phyloP scores from a whole-genome alignment of 37 sponge, comb jelly and placozoan genomes.

The Eunapius fragilis region DNA sequence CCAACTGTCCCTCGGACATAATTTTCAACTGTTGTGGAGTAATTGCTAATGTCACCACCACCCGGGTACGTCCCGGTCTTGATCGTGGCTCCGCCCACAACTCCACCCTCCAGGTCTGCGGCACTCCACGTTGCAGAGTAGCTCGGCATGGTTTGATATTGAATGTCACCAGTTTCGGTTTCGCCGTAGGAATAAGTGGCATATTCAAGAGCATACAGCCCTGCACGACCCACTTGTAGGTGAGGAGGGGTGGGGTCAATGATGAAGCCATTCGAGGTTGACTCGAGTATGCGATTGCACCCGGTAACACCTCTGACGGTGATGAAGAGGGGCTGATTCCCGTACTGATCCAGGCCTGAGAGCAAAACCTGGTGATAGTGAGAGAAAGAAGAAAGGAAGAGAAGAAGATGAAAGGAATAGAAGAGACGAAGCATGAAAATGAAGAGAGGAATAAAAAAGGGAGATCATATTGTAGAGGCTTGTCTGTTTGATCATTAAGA shows the following conservation, averaged over 20 bases:
- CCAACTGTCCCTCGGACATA: slow-evolving; percentile 17
- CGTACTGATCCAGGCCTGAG: slow-evolving; percentile 26
- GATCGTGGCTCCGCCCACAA: slow-evolving; percentile 6
- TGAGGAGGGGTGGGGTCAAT: slow-evolving; percentile 71
- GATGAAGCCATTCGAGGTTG: slow-evolving; percentile 80
- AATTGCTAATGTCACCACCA: slow-evolving; percentile 53
- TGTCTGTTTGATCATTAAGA: too few species aligned
- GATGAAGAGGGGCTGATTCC: slow-evolving; percentile 18
- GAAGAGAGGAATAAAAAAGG: too few species aligned
- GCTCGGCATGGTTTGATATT: slow-evolving; percentile 33
- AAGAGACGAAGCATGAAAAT: too few species aligned
- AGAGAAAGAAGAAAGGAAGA: neutral
- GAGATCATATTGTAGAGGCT: too few species aligned
- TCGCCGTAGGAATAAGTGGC: neutral
- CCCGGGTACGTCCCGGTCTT: slow-evolving; percentile 75
- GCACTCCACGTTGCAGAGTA: slow-evolving; percentile 53
- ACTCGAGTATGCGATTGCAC: slow-evolving; percentile 54
- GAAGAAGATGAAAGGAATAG: neutral
- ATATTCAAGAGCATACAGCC: slow-evolving; percentile 51
- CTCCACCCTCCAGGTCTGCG: slow-evolving; percentile 40
- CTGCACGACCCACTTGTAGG: slow-evolving; percentile 47
- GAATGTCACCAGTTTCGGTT: neutral
- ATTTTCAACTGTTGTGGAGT: neutral
- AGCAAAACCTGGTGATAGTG: slow-evolving; percentile 22
- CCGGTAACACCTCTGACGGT: slow-evolving; percentile 75